Conservation (phyloP, 1,140 invertebrate genomes). For the Dinothrombium tinctorium region DNA sequence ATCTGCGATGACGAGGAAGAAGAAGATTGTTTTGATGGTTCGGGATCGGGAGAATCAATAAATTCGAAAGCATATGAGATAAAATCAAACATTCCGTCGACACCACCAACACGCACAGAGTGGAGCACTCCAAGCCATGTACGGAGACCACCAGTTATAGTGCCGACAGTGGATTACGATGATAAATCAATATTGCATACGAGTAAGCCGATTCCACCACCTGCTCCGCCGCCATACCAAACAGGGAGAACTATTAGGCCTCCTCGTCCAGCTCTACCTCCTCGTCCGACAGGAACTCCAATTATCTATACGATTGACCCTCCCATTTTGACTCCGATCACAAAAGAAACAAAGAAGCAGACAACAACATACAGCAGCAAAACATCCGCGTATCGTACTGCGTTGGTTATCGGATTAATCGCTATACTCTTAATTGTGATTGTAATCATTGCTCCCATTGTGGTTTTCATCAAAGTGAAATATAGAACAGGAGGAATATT, state of each 20-base stretch:
- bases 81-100: background rate
- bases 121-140: background rate
- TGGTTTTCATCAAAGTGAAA: constrained; percentile 50
- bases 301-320: background rate
- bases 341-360: background rate
- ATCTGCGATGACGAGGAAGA: background rate
- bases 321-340: background rate
- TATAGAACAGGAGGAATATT: constrained; percentile 60
- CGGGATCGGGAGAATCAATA: constrained; percentile 1
- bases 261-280: background rate
- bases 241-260: background rate
- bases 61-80: background rate
- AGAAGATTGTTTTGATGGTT: background rate
- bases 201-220: background rate
- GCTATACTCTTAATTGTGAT: constrained; percentile 72
- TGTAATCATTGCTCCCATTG: constrained; percentile 62
- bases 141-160: background rate
- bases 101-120: background rate
- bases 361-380: background rate
- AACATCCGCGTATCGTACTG: constrained; percentile 21
- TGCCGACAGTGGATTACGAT: background rate
- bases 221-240: background rate
- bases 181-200: background rate
- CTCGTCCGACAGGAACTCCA: background rate
- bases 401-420: constrained; percentile 61